A percentile compares a stretch with the other conserved stretches of the same genome.
Conservation (phyloP, 2,113 vertebrate species). For the Australoheros scitulus region DNA sequence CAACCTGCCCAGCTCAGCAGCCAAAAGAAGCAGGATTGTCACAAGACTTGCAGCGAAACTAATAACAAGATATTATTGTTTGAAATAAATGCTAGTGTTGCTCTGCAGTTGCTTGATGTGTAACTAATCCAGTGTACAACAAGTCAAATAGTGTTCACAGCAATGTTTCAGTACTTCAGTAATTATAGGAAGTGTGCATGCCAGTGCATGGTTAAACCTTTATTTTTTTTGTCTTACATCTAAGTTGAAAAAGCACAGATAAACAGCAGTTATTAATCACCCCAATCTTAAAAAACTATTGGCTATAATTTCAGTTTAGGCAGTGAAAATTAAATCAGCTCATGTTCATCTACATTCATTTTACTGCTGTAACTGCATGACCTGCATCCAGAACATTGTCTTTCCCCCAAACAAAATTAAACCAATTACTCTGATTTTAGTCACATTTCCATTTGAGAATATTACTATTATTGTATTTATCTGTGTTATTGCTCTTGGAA, state of each 20-base stretch:
- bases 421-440: constrained; percentile 3
- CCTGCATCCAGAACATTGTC: not conserved
- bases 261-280: not conserved
- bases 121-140: not conserved
- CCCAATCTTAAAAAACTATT: not conserved
- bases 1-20: not conserved
- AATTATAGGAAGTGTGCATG: not conserved
- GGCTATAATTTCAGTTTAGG: not conserved
- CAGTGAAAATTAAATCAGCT: not conserved
- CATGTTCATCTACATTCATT: not conserved
- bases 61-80: not conserved
- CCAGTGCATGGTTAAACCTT: not conserved
- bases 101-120: not conserved
- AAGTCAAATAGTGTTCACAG: not conserved
- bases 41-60: not conserved
- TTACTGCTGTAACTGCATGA: not conserved
- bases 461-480: constrained; percentile 46
- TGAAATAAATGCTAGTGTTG: not conserved
- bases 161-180: not conserved
- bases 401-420: not conserved
- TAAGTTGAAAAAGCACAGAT: not conserved
- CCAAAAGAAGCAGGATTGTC: not conserved
- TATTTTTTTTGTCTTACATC: not conserved
- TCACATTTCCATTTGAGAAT: constrained; percentile 10
- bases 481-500: constrained; percentile 28